Evolutionary conservation across 2,888 invertebrate genomes (phyloP), one percentile per base, ranked within the genome.

Genomic region (Furcula furcula): DNA sequence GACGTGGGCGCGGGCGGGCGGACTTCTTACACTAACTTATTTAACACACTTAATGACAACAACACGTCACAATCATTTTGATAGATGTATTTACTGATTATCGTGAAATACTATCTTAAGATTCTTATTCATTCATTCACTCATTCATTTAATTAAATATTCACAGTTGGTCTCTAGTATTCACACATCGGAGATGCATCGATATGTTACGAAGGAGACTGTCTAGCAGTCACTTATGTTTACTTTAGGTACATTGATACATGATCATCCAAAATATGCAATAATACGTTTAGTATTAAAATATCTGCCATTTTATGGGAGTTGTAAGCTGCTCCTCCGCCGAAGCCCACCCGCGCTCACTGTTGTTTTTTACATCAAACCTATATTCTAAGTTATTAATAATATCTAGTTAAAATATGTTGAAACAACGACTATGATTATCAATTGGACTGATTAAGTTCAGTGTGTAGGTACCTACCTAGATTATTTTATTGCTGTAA

Each of bases 1-100:
- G 61, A 54, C 43, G 50, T 48, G 76, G 79, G 82, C 78, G 85
- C 78, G 85, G 82, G 85, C 83, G 81, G 83, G 82, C 81, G 65
- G 71, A 74, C 74, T 73, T 71, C 51, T 34, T 38, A 56, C 40
- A 55, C 49, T 56, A 46, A 47, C 42, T 59, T 52, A 49, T 40
- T 60, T 46, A 57, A 60, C 52, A 49, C 41, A 61, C 46, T 57
- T 47, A 35, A 50, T 36, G 29, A 44, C 36, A 52, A 32, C 29
- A 16, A 48, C 46, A 56, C 54, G 31, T 16, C 29, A 55, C 46
- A 40, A 33, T 55, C 36, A 57, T 50, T 28, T 51, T 49, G n/a
- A n/a, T 41, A 61, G 33, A 52, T 50, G 40, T 50, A 45, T 52
- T 53, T 51, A 50, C 48, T 55, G 40, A 46, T 46, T 34, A 19